Evolutionary conservation across 2,888 invertebrate species (phyloP).

Genomic region (Himalopsyche japonica): DNA sequence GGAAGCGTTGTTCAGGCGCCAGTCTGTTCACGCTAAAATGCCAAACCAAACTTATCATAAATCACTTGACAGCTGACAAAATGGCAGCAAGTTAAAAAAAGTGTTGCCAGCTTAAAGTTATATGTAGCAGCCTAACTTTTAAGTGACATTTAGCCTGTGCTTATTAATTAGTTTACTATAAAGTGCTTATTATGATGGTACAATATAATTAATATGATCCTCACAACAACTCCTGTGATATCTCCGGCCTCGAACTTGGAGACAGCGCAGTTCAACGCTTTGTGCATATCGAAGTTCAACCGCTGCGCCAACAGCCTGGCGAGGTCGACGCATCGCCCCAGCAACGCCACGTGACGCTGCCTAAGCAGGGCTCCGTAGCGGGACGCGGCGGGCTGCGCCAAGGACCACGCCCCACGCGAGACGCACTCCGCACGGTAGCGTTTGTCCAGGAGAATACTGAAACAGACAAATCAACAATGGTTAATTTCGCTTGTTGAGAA

Average conservation of each 20-base stretch:
- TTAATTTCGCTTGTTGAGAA: no score
- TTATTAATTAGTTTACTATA: no score
- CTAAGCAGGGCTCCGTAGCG: conserved; percentile 93
- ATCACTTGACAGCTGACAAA: no score
- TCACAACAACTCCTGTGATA: conserved; percentile 91
- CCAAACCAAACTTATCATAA: no score
- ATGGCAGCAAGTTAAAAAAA: no score
- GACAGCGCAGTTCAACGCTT: conserved; percentile 90
- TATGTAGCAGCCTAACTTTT: no score
- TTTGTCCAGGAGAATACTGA: conserved; percentile 92
- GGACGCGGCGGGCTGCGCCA: conserved; percentile 85
- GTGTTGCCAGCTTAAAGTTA: no score
- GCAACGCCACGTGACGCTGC: conserved; percentile 92
- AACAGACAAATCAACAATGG: conserved; percentile 13
- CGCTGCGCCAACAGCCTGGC: conserved; percentile 86
- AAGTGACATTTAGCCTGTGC: no score
- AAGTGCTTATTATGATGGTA: no score
- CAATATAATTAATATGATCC: no score
- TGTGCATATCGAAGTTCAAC: conserved; percentile 94
- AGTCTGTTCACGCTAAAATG: no score
- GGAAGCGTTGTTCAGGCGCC: no score
- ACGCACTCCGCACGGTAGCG: conserved; percentile 95
- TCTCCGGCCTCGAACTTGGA: conserved; percentile 96
- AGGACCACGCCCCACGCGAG: conserved; percentile 82
- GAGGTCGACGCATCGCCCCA: conserved; percentile 95